Evolutionary conservation across 2,797 vertebrate species (phyloP), one percentile per base, ranked within the genome.

Genomic region (Austrolebias charrua): DNA sequence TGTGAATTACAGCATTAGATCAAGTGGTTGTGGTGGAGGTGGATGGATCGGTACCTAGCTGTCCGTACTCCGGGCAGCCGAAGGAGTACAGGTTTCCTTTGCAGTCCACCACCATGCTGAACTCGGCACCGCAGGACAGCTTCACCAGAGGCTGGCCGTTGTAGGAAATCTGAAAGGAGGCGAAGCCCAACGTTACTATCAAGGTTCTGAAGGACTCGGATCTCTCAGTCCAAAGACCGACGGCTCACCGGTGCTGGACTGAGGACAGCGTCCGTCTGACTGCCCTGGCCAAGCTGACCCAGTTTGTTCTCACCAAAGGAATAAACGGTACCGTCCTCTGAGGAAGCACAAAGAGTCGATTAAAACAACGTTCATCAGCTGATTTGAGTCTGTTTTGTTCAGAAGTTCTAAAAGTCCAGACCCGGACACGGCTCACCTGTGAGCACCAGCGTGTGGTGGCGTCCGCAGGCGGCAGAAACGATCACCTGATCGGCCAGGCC

Each of bases 51-150:
- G 15, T 94, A 98, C 96, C 97, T 63, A 98, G 90, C 88, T 98
- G 97, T 69, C 97, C 96, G 0, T 98, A 98, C 64, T 98, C 97
- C 0, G 97, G 97, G 86, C 95, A 97, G 57, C 97, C 97, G 0
- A 98, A 98, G 35, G 97, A 98, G 78, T 98, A 98, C 35, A 98
- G 88, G 88, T 98, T 98, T 33, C 97, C 97, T 88, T 98, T 98
- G 86, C 97, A 98, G 89, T 98, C 97, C 90, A 97, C 94, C 78
- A 97, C 94, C 96, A 98, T 98, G 77, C 96, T 97, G 91, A 98
- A 98, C 48, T 98, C 97, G 0, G 96, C 97, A 8, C 97, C 97
- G 16, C 96, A 98, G 0, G 95, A 92, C 85, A 96, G 91, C 66
- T 98, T 98, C 81, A 98, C 96, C 78, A 98, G 93, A 0, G 96